Percentiles rank a stretch among this genome's conserved stretches.
Conservation (phyloP, 2,888 invertebrate species). For the Chaetoderma sp. region DNA sequence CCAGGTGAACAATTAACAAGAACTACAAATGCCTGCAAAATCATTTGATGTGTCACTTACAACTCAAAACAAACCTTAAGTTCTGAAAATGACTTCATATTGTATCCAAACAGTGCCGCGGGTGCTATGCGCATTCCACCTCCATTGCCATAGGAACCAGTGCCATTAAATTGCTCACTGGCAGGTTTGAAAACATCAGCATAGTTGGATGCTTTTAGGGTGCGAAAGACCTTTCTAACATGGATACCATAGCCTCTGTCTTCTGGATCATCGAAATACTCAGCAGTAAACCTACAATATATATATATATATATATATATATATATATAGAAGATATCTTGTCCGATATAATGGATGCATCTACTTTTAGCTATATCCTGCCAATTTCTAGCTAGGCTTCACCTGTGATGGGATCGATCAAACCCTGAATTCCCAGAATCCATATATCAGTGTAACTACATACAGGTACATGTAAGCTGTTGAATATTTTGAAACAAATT, state of each 20-base stretch:
- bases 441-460: too few species aligned
- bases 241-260: conserved; percentile 77
- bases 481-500: too few species aligned
- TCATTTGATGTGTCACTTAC: too few species aligned
- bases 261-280: conserved; percentile 76
- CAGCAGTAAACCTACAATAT: conserved; percentile 73
- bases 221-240: conserved; percentile 68
- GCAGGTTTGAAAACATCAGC: conserved; percentile 76
- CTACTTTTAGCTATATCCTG: too few species aligned
- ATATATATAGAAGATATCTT: too few species aligned
- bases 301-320: conserved; percentile 34
- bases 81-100: conserved; percentile 36
- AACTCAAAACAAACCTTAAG: conserved; percentile 41
- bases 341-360: too few species aligned
- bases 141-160: conserved; percentile 83
- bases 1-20: too few species aligned
- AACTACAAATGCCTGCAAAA: too few species aligned
- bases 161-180: conserved; percentile 76
- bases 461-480: too few species aligned
- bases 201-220: conserved; percentile 69
- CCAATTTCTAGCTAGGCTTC: too few species aligned
- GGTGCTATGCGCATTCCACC: conserved; percentile 82
- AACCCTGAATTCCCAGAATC: too few species aligned
- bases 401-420: too few species aligned
- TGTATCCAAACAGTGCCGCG: conserved; percentile 73